Percentiles rank a stretch among this genome's conserved stretches.
These are phyloP conservation scores for Macrophya alboannulata DNA, from an alignment of 2,888 invertebrate genomes.

Conservation along the genomic window DNA sequence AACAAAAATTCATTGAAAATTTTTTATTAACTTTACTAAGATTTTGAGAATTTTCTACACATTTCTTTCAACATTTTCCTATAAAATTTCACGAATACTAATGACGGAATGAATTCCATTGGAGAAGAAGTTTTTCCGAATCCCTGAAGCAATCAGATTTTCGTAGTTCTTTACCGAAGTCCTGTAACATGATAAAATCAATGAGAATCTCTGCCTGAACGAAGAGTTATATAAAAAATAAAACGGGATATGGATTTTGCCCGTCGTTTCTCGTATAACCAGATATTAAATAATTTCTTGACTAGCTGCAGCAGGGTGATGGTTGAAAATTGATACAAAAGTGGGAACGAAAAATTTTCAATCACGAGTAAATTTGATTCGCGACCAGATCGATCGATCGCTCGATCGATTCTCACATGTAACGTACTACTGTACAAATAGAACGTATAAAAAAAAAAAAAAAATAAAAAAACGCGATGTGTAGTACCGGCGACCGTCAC, in stretches of 20 bases:
- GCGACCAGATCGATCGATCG: not conserved
- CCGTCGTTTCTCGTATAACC: not conserved
- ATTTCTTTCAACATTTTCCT: no score
- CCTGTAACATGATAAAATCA: not conserved
- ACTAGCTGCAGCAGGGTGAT: not conserved
- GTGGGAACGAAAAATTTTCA: conserved; percentile 3
- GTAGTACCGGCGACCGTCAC: not conserved
- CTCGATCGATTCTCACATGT: not conserved
- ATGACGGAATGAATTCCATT: not conserved
- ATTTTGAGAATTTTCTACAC: not conserved
- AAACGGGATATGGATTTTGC: not conserved
- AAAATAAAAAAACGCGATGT: not conserved
- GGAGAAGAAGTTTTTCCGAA: not conserved
- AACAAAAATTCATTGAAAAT: no score
- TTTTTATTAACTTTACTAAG: no score
- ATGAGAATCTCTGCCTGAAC: not conserved
- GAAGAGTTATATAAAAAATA: not conserved
- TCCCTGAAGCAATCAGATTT: not conserved
- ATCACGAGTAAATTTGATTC: not conserved
- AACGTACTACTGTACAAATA: conserved; percentile 24
- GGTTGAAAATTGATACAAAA: not conserved
- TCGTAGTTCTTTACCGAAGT: not conserved
- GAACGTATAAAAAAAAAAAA: no score
- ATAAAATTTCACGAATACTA: not conserved
- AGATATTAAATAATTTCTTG: not conserved